Conservation (phyloP, 1,140 invertebrate genomes). For the Megalonaias nervosa region DNA sequence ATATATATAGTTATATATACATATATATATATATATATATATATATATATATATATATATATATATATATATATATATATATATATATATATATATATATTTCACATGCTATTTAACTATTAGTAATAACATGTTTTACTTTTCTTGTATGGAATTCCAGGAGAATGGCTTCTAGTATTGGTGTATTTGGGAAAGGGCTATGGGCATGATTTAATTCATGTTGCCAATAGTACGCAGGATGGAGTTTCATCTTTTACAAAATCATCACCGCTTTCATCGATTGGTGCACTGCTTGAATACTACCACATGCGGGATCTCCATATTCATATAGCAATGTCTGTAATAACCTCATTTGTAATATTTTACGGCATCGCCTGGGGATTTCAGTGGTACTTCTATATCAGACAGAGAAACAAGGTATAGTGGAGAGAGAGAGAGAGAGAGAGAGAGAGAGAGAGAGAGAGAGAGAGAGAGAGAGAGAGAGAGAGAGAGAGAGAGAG, state of each 20-base stretch:
- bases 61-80: no score
- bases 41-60: no score
- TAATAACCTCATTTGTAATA: conserved; percentile 36
- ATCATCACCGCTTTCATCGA: background rate
- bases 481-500: no score
- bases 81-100: no score
- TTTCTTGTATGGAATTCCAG: conserved; percentile 11
- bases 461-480: no score
- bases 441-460: background rate
- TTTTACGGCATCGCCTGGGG: conserved; percentile 37
- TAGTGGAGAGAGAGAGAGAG: background rate
- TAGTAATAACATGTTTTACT: no score
- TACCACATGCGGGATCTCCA: conserved; percentile 33
- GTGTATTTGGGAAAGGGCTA: conserved; percentile 36
- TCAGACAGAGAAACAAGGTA: conserved; percentile 42
- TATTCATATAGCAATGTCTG: conserved; percentile 23
- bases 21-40: no score
- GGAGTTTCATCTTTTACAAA: background rate
- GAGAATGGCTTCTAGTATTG: conserved; percentile 44
- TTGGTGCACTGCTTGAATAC: conserved; percentile 3
- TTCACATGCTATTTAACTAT: no score
- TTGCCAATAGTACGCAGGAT: background rate
- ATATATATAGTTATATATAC: no score
- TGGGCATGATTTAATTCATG: conserved; percentile 7
- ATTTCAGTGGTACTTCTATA: conserved; percentile 44